phyloP scores from a whole-genome alignment of 2,888 invertebrate genomes.

The Cataglyphis albicans region DNA sequence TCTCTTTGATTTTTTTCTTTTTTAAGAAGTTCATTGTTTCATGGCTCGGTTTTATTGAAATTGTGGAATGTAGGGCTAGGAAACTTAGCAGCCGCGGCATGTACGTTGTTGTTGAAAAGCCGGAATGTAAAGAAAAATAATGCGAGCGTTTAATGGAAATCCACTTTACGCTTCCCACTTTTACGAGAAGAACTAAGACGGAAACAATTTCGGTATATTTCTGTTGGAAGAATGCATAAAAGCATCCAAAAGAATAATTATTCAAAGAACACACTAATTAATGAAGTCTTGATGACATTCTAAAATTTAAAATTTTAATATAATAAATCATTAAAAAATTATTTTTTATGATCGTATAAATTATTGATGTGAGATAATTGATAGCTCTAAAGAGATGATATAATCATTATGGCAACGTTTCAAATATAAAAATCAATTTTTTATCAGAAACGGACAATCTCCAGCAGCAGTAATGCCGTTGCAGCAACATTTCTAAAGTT shows the following conservation, averaged over 20 bases:
- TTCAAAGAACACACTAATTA: not conserved
- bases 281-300: not conserved
- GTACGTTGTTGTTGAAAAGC: constrained; percentile 16
- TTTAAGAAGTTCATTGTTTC: constrained; percentile 30
- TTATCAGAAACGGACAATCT: not conserved
- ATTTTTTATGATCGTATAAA: not conserved
- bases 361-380: not conserved
- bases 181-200: not conserved
- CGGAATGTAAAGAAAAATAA: constrained; percentile 18
- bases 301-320: not conserved
- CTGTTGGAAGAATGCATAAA: not conserved
- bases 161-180: not conserved
- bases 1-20: constrained; percentile 18
- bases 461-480: not conserved
- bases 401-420: not conserved
- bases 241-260: not conserved
- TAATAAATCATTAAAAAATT: not conserved
- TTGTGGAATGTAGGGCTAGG: not conserved
- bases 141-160: not conserved
- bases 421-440: not conserved
- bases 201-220: not conserved
- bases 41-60: constrained; percentile 41
- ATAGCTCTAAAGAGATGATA: not conserved
- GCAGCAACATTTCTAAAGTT: not conserved
- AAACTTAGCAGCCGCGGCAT: constrained; percentile 29